phyloP scores from a whole-genome alignment of 2,113 vertebrate species.

The Peromyscus californicus region DNA sequence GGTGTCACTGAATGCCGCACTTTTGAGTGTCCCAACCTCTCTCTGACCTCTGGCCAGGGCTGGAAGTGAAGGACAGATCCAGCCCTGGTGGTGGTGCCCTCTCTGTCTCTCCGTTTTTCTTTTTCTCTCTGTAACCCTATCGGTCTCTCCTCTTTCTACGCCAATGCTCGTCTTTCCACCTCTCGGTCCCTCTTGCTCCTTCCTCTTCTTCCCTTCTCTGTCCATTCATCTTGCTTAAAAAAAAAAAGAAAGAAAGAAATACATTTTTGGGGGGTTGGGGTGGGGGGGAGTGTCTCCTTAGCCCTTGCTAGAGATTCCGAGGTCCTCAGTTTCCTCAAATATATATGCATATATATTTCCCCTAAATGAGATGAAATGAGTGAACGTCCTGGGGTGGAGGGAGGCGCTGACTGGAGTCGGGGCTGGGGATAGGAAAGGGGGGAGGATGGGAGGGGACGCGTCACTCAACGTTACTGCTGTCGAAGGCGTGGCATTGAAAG shows the following conservation, averaged over 20 bases:
- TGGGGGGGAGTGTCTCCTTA: slow-evolving; percentile 75
- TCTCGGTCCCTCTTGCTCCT: slow-evolving; percentile 41
- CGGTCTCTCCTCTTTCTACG: neutral
- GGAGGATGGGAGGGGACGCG: slow-evolving; percentile 73
- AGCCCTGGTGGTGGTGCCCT: neutral
- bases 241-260: slow-evolving; percentile 45
- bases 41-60: neutral
- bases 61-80: neutral
- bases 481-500: slow-evolving; percentile 97
- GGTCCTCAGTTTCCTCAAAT: slow-evolving; percentile 90
- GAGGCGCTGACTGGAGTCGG: slow-evolving; percentile 88
- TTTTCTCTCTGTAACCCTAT: neutral
- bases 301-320: slow-evolving; percentile 88
- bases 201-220: slow-evolving; percentile 62
- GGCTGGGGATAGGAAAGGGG: slow-evolving; percentile 86
- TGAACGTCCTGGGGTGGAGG: slow-evolving; percentile 85
- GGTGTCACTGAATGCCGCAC: neutral
- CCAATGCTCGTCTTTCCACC: neutral
- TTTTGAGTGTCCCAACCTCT: neutral
- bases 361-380: slow-evolving; percentile 91
- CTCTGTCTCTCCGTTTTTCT: slow-evolving; percentile 35
- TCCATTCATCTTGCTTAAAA: slow-evolving; percentile 67
- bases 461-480: slow-evolving; percentile 98
- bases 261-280: neutral
- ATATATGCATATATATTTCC: slow-evolving; percentile 81